A percentile compares a stretch with the other conserved stretches of the same genome.
Evolutionary conservation across 1,140 invertebrate genomes (phyloP).

Genomic region (Akabosia matsudoensis): DNA sequence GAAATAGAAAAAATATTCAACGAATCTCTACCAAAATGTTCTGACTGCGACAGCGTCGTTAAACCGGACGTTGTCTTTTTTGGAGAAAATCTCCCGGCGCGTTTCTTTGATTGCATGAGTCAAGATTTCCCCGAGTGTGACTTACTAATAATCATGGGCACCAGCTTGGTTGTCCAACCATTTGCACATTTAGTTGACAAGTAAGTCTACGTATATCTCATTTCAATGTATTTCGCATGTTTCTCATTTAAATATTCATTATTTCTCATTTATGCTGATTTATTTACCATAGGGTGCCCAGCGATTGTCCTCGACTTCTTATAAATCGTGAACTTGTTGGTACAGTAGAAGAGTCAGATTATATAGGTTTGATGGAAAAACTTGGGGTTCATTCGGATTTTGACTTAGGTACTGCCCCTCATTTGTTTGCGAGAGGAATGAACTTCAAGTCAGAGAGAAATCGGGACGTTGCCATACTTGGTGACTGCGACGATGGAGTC

Average conservation of each 20-base stretch:
- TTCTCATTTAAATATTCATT: background rate
- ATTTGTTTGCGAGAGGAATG: slow-evolving; percentile 45
- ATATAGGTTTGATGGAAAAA: slow-evolving; percentile 57
- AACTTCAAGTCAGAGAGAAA: slow-evolving; percentile 57
- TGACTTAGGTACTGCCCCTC: slow-evolving; percentile 52
- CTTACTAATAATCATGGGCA: slow-evolving; percentile 90
- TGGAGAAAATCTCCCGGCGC: slow-evolving; percentile 77
- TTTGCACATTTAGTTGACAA: slow-evolving; percentile 84
- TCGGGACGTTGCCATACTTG: slow-evolving; percentile 80
- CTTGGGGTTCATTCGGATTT: slow-evolving; percentile 64
- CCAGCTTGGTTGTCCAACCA: slow-evolving; percentile 88
- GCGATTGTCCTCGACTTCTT: slow-evolving; percentile 71
- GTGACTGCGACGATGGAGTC: slow-evolving; percentile 85
- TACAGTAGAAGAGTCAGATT: slow-evolving; percentile 52
- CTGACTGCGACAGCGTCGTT: slow-evolving; percentile 68
- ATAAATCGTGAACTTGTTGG: slow-evolving; percentile 80
- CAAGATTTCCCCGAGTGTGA: slow-evolving; percentile 84
- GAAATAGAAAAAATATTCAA: slow-evolving; percentile 70
- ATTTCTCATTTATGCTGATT: background rate
- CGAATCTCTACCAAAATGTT: slow-evolving; percentile 71
- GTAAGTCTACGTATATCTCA: too few relatives aligned
- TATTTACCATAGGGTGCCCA: slow-evolving; percentile 60
- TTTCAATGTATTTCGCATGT: too few relatives aligned
- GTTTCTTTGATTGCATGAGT: slow-evolving; percentile 65
- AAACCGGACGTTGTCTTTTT: slow-evolving; percentile 96